Conservation (phyloP, 2,113 vertebrate genomes). For the Ameiurus melas region DNA sequence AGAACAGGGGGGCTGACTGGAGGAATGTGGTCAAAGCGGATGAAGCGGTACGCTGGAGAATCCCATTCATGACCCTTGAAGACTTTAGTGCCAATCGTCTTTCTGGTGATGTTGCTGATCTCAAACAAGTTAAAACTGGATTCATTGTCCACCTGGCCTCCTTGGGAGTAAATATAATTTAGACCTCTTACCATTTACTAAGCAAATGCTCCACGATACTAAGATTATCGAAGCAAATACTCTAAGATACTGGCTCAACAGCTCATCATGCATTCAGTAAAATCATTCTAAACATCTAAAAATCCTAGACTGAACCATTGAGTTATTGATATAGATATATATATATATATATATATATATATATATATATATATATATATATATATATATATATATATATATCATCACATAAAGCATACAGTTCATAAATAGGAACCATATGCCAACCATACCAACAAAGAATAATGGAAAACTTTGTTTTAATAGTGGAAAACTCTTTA, state of each 20-base stretch:
- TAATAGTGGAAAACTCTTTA: background rate
- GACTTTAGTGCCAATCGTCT: conserved; percentile 80
- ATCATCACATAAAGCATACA: background rate
- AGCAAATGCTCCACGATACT: background rate
- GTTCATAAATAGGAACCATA: background rate
- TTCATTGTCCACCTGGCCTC: conserved; percentile 65
- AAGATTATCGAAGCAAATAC: background rate
- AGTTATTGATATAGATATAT: background rate
- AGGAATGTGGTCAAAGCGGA: conserved; percentile 82
- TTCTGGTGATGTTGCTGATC: conserved; percentile 81
- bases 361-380: too few relatives aligned
- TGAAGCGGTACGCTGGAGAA: conserved; percentile 77
- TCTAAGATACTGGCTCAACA: background rate
- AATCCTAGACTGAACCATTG: background rate
- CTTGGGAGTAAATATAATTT: background rate
- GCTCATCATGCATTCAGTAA: background rate
- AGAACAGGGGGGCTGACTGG: conserved; percentile 68
- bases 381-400: too few relatives aligned
- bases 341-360: too few relatives aligned
- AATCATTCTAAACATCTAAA: background rate
- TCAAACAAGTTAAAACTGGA: conserved; percentile 78
- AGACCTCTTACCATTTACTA: background rate
- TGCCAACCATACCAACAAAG: background rate
- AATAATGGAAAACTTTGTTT: background rate
- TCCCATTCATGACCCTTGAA: conserved; percentile 76